A percentile compares a stretch with the other conserved stretches of the same genome.
These are phyloP conservation scores for Tanytarsus gracilentus DNA, from an alignment of 2,888 invertebrate species.

Conservation along the genomic window DNA sequence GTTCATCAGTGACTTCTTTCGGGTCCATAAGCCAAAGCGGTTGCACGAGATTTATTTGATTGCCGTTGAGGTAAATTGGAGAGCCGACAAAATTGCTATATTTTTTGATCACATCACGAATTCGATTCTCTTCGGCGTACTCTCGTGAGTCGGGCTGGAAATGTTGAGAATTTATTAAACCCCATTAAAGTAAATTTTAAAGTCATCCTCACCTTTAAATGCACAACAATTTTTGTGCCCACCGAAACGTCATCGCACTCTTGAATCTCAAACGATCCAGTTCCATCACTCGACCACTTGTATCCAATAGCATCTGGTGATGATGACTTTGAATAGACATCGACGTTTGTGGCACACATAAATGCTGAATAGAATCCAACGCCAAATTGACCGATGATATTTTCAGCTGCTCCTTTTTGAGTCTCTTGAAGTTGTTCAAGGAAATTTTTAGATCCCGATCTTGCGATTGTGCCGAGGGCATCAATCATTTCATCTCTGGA, in stretches of 20 bases:
- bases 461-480: conserved; percentile 91
- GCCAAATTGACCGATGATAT: conserved; percentile 95
- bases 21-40: conserved; percentile 91
- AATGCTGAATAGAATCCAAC: conserved; percentile 97
- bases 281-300: conserved; percentile 86
- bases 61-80: conserved; percentile 84
- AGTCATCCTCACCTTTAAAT: too few relatives aligned
- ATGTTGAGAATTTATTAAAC: too few relatives aligned
- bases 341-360: conserved; percentile 93
- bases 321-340: conserved; percentile 76
- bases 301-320: conserved; percentile 57
- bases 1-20: conserved; percentile 72
- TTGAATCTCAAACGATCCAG: conserved; percentile 81
- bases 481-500: conserved; percentile 78
- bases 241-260: conserved; percentile 73
- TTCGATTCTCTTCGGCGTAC: conserved; percentile 76
- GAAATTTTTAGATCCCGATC: conserved; percentile 91
- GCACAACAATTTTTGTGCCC: conserved; percentile 88
- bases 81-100: conserved; percentile 97
- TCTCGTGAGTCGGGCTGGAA: conserved; percentile 79
- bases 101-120: conserved; percentile 80
- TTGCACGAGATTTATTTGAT: conserved; percentile 80
- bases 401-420: conserved; percentile 52
- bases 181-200: too few relatives aligned
- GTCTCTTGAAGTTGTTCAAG: conserved; percentile 71